phyloP scores from a whole-genome alignment of 2,113 vertebrate genomes.

The Vombatus ursinus region DNA sequence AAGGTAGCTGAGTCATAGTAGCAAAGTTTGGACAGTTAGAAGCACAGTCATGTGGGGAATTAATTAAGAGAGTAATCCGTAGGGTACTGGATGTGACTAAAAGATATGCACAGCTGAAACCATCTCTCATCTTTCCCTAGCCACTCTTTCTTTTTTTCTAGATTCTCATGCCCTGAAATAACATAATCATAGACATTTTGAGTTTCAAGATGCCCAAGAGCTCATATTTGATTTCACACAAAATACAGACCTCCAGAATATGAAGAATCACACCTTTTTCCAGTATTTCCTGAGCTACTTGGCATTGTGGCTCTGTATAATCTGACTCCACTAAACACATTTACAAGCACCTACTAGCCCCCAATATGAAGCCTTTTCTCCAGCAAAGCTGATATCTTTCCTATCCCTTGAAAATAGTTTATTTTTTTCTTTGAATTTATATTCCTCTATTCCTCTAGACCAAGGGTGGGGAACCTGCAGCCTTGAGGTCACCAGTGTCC shows the following conservation, averaged over 20 bases:
- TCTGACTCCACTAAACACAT: not conserved
- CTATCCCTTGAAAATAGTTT: not conserved
- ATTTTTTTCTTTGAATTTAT: not conserved
- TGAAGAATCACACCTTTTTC: not conserved
- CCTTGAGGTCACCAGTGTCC: too few relatives aligned
- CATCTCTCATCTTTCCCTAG: not conserved
- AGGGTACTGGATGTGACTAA: not conserved
- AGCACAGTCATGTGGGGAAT: not conserved
- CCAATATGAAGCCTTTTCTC: not conserved
- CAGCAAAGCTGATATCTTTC: not conserved
- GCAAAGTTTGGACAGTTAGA: not conserved
- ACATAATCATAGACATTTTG: not conserved
- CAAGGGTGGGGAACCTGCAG: too few relatives aligned
- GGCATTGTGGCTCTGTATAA: not conserved
- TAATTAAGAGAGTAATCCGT: not conserved
- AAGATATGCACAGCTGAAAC: not conserved
- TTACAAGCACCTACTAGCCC: not conserved
- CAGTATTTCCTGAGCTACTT: not conserved
- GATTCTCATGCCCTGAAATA: not conserved
- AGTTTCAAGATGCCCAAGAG: not conserved
- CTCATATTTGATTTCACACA: not conserved
- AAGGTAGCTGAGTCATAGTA: not conserved
- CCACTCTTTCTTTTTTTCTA: not conserved
- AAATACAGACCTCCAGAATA: not conserved
- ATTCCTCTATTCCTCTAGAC: not conserved